Conservation (phyloP, 1,140 invertebrate species). For the Aphis craccivora region DNA sequence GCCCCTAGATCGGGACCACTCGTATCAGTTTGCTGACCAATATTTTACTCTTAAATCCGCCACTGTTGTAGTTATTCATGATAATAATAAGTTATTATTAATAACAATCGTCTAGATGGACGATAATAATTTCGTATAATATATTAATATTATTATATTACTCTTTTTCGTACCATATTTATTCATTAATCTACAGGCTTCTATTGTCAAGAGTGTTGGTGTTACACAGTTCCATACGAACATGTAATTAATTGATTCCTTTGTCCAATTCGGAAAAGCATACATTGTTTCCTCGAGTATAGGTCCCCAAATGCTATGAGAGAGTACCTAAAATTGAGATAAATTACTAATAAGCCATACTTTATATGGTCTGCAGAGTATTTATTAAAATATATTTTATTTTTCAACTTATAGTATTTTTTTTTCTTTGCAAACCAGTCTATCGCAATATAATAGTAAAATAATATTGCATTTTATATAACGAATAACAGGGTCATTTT, state of each 20-base stretch:
- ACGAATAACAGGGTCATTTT: too few species aligned
- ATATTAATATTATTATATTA: not conserved
- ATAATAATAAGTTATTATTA: too few species aligned
- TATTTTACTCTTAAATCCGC: too few species aligned
- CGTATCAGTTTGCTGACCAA: too few species aligned
- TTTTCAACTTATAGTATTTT: too few species aligned
- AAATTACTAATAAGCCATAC: not conserved
- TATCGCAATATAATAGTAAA: too few species aligned
- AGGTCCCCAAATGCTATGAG: not conserved
- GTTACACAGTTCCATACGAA: slow-evolving; percentile 18
- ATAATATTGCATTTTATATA: too few species aligned
- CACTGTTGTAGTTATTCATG: not conserved
- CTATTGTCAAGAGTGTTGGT: not conserved
- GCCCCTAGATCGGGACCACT: too few species aligned
- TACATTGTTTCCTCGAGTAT: not conserved
- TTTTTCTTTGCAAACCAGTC: too few species aligned
- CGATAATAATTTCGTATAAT: not conserved
- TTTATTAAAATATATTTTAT: too few species aligned
- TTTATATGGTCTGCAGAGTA: not conserved
- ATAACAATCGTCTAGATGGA: not conserved
- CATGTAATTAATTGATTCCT: not conserved
- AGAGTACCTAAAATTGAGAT: not conserved
- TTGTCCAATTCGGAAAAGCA: slow-evolving; percentile 23
- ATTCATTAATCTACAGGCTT: not conserved
- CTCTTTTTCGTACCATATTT: slow-evolving; percentile 19